A percentile compares a stretch with the other conserved stretches of the same genome.
Evolutionary conservation across 2,797 vertebrate species (phyloP).

Genomic region (Adelosebastes latens): DNA sequence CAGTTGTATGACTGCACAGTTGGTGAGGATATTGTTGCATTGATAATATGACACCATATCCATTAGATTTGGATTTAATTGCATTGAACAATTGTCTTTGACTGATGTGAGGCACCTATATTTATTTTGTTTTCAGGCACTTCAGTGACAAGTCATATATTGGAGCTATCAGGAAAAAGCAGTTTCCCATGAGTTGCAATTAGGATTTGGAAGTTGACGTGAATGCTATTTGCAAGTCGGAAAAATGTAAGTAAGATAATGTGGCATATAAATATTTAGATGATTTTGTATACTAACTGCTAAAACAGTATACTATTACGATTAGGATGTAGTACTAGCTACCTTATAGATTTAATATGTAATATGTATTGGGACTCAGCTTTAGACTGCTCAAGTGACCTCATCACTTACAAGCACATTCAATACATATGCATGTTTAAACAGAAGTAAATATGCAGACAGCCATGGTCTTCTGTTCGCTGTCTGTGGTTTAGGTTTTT

Average conservation of each 20-base stretch:
- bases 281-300: not conserved
- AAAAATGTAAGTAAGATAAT: not conserved
- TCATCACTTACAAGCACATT: conserved; percentile 1
- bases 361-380: not conserved
- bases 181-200: not conserved
- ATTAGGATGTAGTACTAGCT: not conserved
- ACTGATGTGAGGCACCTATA: not conserved
- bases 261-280: not conserved
- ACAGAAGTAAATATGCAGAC: not conserved
- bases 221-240: not conserved
- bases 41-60: not conserved
- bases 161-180: not conserved
- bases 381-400: not conserved
- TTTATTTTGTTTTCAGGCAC: not conserved
- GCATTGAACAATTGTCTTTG: not conserved
- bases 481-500: not conserved
- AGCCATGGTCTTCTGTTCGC: not conserved
- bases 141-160: not conserved
- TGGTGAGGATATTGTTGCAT: not conserved
- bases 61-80: not conserved
- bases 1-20: not conserved
- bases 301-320: not conserved
- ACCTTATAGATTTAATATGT: not conserved
- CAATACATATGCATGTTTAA: not conserved
- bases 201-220: not conserved